Conservation (phyloP, 2,113 vertebrate genomes). For the Lepus timidus region DNA sequence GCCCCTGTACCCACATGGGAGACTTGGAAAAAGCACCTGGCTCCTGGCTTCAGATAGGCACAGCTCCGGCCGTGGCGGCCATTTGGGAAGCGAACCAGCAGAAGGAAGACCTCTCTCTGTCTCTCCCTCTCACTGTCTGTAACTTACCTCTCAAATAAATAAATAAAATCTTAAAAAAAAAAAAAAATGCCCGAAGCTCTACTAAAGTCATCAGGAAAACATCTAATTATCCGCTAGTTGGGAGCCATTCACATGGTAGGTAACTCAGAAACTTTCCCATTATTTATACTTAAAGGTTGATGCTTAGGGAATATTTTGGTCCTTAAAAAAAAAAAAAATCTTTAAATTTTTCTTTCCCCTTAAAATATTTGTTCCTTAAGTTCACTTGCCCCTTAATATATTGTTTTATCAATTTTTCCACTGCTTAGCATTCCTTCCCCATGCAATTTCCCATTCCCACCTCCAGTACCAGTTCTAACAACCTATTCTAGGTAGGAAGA, state of each 20-base stretch:
- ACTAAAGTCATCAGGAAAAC: slow-evolving; percentile 36
- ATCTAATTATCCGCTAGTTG: neutral
- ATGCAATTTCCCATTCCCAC: neutral
- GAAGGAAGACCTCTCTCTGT: too few relatives aligned
- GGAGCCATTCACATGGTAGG: neutral
- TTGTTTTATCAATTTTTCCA: neutral
- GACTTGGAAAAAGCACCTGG: too few relatives aligned
- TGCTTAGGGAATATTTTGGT: neutral
- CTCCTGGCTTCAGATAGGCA: too few relatives aligned
- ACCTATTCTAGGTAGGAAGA: neutral
- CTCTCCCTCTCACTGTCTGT: too few relatives aligned
- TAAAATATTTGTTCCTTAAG: slow-evolving; percentile 30
- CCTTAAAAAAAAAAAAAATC: neutral
- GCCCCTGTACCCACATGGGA: too few relatives aligned
- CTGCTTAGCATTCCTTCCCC: neutral
- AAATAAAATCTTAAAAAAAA: too few relatives aligned
- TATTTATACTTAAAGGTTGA: slow-evolving; percentile 18
- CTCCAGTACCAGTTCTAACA: slow-evolving; percentile 33
- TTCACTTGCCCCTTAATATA: slow-evolving; percentile 19
- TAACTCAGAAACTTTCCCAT: slow-evolving; percentile 18
- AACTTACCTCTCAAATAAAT: too few relatives aligned
- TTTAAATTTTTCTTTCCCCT: neutral
- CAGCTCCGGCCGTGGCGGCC: too few relatives aligned
- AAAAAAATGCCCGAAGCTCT: neutral
- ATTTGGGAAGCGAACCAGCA: too few relatives aligned